These are phyloP conservation scores for Eudyptes chrysolophus DNA, from an alignment of 2,113 vertebrate genomes.

Conservation along the genomic window DNA sequence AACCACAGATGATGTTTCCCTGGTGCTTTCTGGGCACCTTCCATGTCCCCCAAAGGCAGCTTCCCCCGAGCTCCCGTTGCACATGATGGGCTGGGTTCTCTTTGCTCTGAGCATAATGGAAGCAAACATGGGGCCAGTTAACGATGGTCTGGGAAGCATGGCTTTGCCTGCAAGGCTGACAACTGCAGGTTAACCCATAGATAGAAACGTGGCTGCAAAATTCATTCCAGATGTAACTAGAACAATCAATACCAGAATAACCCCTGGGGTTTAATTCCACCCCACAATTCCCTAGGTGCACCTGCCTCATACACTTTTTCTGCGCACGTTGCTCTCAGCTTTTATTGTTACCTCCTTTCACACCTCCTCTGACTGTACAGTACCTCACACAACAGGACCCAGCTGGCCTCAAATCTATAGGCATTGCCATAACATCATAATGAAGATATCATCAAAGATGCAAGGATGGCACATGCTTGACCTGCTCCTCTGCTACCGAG, in stretches of 20 bases:
- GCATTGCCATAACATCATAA: accelerated
- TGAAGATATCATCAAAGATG: not conserved
- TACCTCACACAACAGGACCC: accelerated
- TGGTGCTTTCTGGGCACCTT: not conserved
- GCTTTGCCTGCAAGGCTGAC: not conserved
- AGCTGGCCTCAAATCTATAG: not conserved
- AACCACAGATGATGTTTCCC: not conserved
- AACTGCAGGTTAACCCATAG: not conserved
- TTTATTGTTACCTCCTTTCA: not conserved
- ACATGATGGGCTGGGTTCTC: not conserved
- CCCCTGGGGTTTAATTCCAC: not conserved
- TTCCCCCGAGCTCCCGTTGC: accelerated
- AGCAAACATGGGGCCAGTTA: not conserved
- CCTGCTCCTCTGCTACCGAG: not conserved
- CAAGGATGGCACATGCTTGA: not conserved
- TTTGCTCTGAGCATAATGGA: not conserved
- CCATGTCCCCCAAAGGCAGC: too few species aligned
- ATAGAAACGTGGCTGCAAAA: not conserved
- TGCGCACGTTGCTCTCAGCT: not conserved
- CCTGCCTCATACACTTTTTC: not conserved
- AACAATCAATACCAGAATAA: not conserved
- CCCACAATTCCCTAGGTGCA: not conserved
- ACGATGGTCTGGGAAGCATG: accelerated
- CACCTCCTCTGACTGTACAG: not conserved
- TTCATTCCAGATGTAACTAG: not conserved